These are phyloP conservation scores for Lophius piscatorius DNA, from an alignment of 2,113 vertebrate species.

Conservation along the genomic window DNA sequence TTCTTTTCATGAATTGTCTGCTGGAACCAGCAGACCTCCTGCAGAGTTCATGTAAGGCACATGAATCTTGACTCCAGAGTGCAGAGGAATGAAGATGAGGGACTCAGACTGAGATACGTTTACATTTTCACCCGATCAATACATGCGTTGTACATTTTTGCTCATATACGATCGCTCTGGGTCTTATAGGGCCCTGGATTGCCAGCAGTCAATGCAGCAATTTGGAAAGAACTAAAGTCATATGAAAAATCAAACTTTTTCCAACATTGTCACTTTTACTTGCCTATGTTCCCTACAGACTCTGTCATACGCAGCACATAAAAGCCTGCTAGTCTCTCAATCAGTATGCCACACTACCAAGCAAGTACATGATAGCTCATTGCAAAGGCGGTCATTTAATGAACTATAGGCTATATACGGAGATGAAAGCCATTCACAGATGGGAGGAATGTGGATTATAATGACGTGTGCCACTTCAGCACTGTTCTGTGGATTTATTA, in stretches of 20 bases:
- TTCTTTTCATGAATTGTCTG: constrained; percentile 40
- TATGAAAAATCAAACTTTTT: not conserved
- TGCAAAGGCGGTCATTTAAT: no score
- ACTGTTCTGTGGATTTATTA: no score
- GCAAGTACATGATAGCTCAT: no score
- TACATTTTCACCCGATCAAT: constrained; percentile 38
- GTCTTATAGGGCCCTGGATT: constrained; percentile 1
- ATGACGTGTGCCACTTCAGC: no score
- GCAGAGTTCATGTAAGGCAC: constrained; percentile 49
- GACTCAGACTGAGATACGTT: constrained; percentile 19
- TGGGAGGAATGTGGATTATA: no score
- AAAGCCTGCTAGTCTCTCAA: constrained; percentile 25
- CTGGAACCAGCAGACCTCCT: constrained; percentile 44
- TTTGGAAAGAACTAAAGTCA: not conserved
- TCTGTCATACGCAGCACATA: not conserved
- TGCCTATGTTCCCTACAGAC: constrained; percentile 6
- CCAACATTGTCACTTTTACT: constrained; percentile 11
- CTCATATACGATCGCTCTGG: not conserved
- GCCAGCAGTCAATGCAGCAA: constrained; percentile 9
- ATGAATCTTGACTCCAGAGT: constrained; percentile 42
- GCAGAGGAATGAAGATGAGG: not conserved
- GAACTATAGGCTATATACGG: no score
- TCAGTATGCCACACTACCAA: constrained; percentile 11
- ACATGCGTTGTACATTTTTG: not conserved
- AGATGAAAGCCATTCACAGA: no score